A percentile compares a stretch with the other conserved stretches of the same genome.
Conservation (phyloP, 2,888 invertebrate genomes). For the Hyalella azteca region DNA sequence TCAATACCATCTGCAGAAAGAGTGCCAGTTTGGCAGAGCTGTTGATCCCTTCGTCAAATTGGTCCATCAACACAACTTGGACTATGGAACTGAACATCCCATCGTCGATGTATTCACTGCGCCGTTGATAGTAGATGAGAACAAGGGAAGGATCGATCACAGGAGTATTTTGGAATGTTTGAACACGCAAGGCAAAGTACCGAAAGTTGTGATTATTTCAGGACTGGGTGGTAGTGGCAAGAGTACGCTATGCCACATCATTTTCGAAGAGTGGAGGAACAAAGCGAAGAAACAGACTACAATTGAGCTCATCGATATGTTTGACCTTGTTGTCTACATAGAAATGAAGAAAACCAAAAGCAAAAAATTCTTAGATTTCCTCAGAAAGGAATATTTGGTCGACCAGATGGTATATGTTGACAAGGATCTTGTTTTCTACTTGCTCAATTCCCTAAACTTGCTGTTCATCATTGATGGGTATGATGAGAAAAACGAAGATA, state of each 20-base stretch:
- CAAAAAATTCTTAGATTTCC: background rate
- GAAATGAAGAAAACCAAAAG: background rate
- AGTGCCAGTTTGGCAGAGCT: background rate
- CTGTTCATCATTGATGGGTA: slow-evolving; percentile 18
- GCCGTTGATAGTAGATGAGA: background rate
- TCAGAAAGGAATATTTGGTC: background rate
- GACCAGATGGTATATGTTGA: background rate
- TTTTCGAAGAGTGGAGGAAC: background rate
- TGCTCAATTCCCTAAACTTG: background rate
- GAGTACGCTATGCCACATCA: slow-evolving; percentile 11
- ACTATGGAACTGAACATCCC: background rate
- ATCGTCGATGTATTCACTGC: background rate
- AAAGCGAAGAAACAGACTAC: background rate
- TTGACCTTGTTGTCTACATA: background rate
- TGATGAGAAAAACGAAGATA: slow-evolving; percentile 8
- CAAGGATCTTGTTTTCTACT: background rate
- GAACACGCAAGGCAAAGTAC: background rate
- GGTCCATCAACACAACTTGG: background rate
- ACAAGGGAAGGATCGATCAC: background rate
- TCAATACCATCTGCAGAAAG: background rate
- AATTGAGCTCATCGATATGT: background rate
- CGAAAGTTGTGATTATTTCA: background rate
- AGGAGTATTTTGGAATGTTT: background rate
- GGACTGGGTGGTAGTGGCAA: background rate
- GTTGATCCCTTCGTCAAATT: background rate